Base-by-base conservation (phyloP, 1,140 invertebrate species). In the Archivesica marissinica region DNA sequence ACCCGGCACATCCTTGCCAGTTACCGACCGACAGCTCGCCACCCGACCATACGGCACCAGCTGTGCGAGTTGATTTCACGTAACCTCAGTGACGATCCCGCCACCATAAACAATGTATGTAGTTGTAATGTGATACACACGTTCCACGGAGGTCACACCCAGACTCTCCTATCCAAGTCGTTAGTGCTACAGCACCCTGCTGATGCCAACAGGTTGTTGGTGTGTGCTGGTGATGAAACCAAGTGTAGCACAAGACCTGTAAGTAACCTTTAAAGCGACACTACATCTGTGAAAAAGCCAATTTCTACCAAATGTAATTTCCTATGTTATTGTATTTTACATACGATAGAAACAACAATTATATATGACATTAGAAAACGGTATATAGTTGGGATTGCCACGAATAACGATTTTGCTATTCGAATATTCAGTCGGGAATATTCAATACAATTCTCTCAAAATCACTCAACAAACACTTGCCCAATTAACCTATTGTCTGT, bases 161-260 rank as follows among this genome's bases (percentile, higher is more conserved):
- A 96, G 85, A 95, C 95, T 4, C 90, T 96, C 25, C 93, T 97
- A 70, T 95, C 96, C 2, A 94, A 95, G 59, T 95, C 96, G 1
- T 95, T 95, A 64, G 94, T 96, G 39, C 88, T 96, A 75, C 78
- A 90, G 28, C 94, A 94, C 79, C 89, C 95, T 23, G 70, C 39
- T 28, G 86, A 90, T 41, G 77, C 87, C 13, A 87, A 81, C 38
- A 87, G 87, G 25, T 56, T 95, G 0, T 93, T 97, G 86, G 95
- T 97, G 0, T 95, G 96, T 25, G 93, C 91, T 70, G 92, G 92
- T 2, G 93, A 94, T 84, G 93, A 94, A 85, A 82, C 89, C 9
- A 74, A 88, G 9, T 66, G 88, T 20, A 86, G 95, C 94, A 80
- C 93, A 86, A 28, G 61, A n/a, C n/a, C n/a, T n/a, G n/a, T n/a